Base-by-base conservation (phyloP, 2,113 vertebrate species). In the Cyprinodon brontotheroides region DNA sequence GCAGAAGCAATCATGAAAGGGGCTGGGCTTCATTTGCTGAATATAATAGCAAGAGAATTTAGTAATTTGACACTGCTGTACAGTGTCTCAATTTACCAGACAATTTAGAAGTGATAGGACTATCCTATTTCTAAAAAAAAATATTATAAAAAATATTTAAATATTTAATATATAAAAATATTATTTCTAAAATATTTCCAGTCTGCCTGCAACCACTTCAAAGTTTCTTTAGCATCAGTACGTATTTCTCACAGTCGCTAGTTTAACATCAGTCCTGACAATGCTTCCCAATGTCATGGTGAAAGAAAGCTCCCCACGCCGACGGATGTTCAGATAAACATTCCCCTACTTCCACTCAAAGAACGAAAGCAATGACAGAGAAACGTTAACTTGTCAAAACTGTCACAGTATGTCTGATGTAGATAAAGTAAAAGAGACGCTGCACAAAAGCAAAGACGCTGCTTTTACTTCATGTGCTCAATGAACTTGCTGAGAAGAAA, bases 181-280 rank as follows among this genome's bases (percentile, higher is more conserved):
- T 92, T 86, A 78, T 89, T 88, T 84, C 89, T 83, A 76, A 71
- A 91, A 86, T 87, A 86, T 89, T 86, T 75, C 13, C 0, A 80
- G 82, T 83, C 77, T 84, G 81, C 81, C 36, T 39, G 81, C 17
- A 74, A 84, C 63, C 74, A 62, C 73, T 77, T 79, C 83, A 87
- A 88, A 83, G 65, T 87, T 61, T 50, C 48, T 15, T 50, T 86
- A 88, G 65, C 50, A 20, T 79, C 47, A 4, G 71, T 9, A 29
- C 80, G 75, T 75, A 65, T 79, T 78, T 78, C 3, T 43, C 45
- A 65, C 71, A 72, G 71, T 77, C 61, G 62, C 62, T 78, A 67
- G 61, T 75, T 72, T 57, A 66, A 75, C 66, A 82, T 84, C 53
- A 82, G 70, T 83, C 74, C 17, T 77, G 76, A 71, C 76, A 15